Conservation (phyloP, 2,888 invertebrate genomes). For the Cheilosia impressa region DNA sequence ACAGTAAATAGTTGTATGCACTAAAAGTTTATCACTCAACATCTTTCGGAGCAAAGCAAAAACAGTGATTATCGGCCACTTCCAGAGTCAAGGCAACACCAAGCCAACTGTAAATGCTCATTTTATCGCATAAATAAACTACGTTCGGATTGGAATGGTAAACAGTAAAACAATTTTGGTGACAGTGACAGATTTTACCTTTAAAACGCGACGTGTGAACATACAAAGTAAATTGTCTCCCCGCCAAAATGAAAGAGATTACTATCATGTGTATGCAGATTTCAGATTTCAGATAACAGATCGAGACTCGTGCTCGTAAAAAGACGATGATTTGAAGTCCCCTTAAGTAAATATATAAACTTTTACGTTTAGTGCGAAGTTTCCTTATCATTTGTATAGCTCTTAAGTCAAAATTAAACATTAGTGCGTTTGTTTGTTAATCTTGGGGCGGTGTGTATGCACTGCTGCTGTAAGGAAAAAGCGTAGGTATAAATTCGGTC, state of each 20-base stretch:
- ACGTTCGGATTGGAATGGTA: no score
- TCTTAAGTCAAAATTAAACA: constrained; percentile 42
- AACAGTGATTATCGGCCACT: no score
- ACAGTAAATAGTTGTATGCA: no score
- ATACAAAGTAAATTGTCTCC: not conserved
- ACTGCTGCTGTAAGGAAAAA: constrained; percentile 2
- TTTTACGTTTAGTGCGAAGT: constrained; percentile 15
- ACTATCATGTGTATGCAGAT: constrained; percentile 15
- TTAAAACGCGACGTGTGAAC: not conserved
- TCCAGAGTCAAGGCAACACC: no score
- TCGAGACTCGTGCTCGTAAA: not conserved
- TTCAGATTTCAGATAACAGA: constrained; percentile 32
- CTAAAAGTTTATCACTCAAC: no score
- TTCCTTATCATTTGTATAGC: constrained; percentile 14
- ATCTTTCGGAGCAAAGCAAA: no score
- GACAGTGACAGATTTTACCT: no score
- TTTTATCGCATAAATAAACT: no score
- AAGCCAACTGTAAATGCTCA: no score
- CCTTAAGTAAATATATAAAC: constrained; percentile 25
- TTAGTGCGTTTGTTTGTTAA: constrained; percentile 50
- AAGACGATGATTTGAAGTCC: constrained; percentile 3
- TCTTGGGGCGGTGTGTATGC: constrained; percentile 50
- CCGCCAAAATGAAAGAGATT: not conserved
- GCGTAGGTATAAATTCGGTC: constrained; percentile 11
- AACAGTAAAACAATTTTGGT: no score